These are phyloP conservation scores for Melanotaenia pygmaea DNA, from an alignment of 2,797 vertebrate genomes.

Conservation along the genomic window DNA sequence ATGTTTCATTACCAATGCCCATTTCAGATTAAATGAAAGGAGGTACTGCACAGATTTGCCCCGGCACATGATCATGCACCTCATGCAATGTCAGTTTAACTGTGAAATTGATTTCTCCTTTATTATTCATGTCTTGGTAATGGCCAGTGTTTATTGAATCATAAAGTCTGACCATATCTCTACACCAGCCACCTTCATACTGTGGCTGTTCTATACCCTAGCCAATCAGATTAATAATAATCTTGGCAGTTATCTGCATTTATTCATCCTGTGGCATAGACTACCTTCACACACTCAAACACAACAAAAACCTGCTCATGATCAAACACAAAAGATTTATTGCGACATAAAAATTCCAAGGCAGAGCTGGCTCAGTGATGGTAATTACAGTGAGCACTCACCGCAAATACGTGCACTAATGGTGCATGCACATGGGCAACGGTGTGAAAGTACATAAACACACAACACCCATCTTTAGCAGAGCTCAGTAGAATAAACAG, in stretches of 20 bases:
- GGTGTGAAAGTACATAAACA: slow-evolving; percentile 11
- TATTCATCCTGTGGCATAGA: slow-evolving; percentile 10
- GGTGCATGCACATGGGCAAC: neutral
- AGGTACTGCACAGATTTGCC: neutral
- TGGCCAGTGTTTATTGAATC: slow-evolving; percentile 1
- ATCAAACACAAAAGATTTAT: slow-evolving; percentile 36
- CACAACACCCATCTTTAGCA: slow-evolving; percentile 11
- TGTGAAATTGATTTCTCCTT: neutral
- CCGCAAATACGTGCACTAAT: slow-evolving; percentile 12
- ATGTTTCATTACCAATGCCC: slow-evolving; percentile 43
- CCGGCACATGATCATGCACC: neutral
- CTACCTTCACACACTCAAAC: slow-evolving; percentile 24
- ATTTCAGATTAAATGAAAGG: slow-evolving; percentile 25
- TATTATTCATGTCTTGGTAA: slow-evolving; percentile 7
- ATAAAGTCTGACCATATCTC: neutral
- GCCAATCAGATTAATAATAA: slow-evolving; percentile 52
- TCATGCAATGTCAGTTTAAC: neutral
- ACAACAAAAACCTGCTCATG: slow-evolving; percentile 3
- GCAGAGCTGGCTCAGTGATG: slow-evolving; percentile 11
- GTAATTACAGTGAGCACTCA: slow-evolving; percentile 10
- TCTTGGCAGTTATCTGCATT: neutral
- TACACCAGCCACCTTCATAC: neutral
- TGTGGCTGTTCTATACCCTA: neutral
- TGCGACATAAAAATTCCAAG: slow-evolving; percentile 26
- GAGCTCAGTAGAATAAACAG: slow-evolving; percentile 27